phyloP scores from a whole-genome alignment of 2,113 vertebrate species.

The Dicerorhinus sumatrensis region DNA sequence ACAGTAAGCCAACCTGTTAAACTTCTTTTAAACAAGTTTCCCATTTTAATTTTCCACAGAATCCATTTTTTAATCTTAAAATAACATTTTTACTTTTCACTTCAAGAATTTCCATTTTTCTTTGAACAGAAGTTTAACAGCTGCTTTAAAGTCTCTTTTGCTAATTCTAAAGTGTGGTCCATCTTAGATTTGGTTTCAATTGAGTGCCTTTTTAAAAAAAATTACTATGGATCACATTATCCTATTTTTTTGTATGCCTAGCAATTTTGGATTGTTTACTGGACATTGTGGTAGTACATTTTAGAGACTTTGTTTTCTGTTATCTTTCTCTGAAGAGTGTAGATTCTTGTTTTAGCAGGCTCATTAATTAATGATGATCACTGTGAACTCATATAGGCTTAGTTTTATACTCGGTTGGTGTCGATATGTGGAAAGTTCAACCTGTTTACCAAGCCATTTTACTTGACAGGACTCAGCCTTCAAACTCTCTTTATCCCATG shows the following conservation, averaged over 20 bases:
- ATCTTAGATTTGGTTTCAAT: neutral
- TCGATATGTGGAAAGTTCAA: neutral
- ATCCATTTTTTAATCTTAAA: neutral
- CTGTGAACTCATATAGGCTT: neutral
- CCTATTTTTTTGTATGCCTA: neutral
- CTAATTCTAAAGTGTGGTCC: neutral
- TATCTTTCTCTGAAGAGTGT: neutral
- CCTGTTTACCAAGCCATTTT: neutral
- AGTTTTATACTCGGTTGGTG: neutral
- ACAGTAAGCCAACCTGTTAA: neutral
- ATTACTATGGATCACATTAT: neutral
- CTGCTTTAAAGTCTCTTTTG: neutral
- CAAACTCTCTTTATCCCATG: neutral
- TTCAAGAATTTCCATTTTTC: slow-evolving; percentile 45
- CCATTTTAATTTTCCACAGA: neutral
- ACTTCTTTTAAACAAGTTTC: neutral
- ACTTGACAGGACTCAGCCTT: neutral
- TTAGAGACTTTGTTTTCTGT: neutral
- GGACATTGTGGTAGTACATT: neutral
- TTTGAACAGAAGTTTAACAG: neutral
- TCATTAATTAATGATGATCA: neutral
- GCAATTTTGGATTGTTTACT: neutral
- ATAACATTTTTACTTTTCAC: neutral
- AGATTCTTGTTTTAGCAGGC: neutral
- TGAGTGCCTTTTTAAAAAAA: neutral